phyloP scores from a whole-genome alignment of 2,888 invertebrate genomes.

The Mycalesis mineus region DNA sequence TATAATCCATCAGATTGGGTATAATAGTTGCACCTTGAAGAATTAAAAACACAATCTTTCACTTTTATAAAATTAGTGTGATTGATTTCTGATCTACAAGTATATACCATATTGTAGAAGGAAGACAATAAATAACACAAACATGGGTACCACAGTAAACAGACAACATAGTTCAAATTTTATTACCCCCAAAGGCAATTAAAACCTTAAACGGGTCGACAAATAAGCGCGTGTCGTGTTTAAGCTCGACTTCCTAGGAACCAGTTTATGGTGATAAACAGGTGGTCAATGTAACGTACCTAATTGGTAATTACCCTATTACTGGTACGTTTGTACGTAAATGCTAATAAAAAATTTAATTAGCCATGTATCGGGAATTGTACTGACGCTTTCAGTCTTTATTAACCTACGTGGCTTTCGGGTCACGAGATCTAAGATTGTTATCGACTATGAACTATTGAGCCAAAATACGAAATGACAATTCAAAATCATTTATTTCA shows the following conservation, averaged over 20 bases:
- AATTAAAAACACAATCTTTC: too few relatives aligned
- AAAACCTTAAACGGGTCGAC: conserved; percentile 37
- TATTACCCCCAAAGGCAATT: conserved; percentile 38
- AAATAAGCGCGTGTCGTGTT: conserved; percentile 37
- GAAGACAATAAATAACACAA: conserved; percentile 1
- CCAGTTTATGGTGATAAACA: conserved; percentile 6
- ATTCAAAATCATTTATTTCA: too few relatives aligned
- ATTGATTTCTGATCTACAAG: too few relatives aligned
- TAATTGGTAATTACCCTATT: conserved; percentile 6
- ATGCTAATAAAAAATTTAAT: conserved; percentile 4
- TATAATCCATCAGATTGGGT: too few relatives aligned
- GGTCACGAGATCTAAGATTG: too few relatives aligned
- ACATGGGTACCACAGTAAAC: conserved; percentile 26
- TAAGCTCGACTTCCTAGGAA: conserved; percentile 14
- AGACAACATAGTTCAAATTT: conserved; percentile 35
- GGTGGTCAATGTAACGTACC: conserved; percentile 1
- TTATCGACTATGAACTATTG: too few relatives aligned
- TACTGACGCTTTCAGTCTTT: not conserved
- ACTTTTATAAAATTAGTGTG: too few relatives aligned
- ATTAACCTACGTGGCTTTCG: too few relatives aligned
- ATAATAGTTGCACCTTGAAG: too few relatives aligned
- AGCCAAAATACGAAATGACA: too few relatives aligned
- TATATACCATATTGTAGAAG: not conserved
- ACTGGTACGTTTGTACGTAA: not conserved
- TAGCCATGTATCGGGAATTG: not conserved